phyloP scores from a whole-genome alignment of 2,797 vertebrate genomes.

The Vireo griseus region DNA sequence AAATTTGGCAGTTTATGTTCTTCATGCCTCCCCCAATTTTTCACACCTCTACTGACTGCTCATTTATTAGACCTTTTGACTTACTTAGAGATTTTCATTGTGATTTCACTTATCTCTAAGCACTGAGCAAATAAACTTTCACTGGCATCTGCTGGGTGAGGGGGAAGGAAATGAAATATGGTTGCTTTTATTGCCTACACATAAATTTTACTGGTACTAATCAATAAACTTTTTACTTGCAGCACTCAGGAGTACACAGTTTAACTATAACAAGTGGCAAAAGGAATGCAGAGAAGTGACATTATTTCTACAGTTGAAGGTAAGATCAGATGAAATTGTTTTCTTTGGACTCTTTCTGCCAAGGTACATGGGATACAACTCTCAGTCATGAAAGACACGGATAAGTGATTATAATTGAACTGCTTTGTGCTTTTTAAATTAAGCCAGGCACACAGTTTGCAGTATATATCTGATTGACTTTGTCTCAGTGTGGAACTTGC shows the following conservation, averaged over 20 bases:
- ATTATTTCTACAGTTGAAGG: background rate
- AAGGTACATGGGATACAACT: background rate
- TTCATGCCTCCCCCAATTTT: background rate
- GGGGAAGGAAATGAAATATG: background rate
- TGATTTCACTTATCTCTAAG: background rate
- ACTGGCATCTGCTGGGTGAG: background rate
- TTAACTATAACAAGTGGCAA: background rate
- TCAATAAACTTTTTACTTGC: background rate
- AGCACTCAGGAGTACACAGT: background rate
- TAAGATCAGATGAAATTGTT: background rate
- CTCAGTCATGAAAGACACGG: background rate
- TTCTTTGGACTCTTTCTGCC: background rate
- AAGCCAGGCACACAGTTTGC: background rate
- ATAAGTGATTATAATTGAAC: background rate
- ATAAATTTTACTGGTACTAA: background rate
- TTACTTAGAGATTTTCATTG: background rate
- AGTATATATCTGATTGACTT: background rate
- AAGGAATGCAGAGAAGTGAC: background rate
- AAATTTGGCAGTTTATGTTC: background rate
- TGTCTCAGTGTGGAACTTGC: background rate
- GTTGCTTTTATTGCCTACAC: background rate
- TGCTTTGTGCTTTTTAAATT: background rate
- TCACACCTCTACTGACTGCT: background rate
- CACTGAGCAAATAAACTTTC: background rate
- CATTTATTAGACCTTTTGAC: background rate